phyloP scores from a whole-genome alignment of 2,797 vertebrate species.

The Acrossocheilus wenchowensis region DNA sequence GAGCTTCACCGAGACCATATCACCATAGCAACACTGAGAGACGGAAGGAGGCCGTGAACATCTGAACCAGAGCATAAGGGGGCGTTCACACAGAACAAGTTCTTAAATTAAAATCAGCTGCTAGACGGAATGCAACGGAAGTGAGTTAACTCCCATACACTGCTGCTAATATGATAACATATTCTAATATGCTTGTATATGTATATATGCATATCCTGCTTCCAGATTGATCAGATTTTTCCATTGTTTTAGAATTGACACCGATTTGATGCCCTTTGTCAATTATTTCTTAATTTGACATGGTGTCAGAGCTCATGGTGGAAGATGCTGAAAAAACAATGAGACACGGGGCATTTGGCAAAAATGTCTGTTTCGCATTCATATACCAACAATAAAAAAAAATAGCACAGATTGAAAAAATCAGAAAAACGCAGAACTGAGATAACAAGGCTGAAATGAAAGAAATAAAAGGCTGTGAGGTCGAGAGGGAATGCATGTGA shows the following conservation, averaged over 20 bases:
- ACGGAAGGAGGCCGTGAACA: not conserved
- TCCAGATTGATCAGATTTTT: not conserved
- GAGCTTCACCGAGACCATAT: constrained; percentile 4
- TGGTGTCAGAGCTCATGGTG: not conserved
- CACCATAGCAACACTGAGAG: constrained; percentile 38
- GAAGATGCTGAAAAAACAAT: not conserved
- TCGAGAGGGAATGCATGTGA: not conserved
- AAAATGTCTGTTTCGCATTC: not conserved
- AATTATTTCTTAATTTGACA: not conserved
- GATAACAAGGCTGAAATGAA: not conserved
- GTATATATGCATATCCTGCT: not conserved
- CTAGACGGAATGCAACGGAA: not conserved
- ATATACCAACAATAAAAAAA: not conserved
- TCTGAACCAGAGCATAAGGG: constrained; percentile 16
- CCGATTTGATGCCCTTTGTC: not conserved
- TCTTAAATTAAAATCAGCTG: constrained; percentile 13
- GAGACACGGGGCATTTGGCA: not conserved
- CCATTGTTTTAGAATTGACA: not conserved
- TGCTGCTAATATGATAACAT: not conserved
- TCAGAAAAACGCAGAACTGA: not conserved
- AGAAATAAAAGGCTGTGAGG: not conserved
- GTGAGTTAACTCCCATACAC: not conserved
- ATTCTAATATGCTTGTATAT: not conserved
- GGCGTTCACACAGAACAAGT: not conserved
- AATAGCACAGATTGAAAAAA: not conserved